A percentile compares a stretch with the other conserved stretches of the same genome.
Evolutionary conservation across 2,888 invertebrate genomes (phyloP).

Genomic region (Tribolium freemani): DNA sequence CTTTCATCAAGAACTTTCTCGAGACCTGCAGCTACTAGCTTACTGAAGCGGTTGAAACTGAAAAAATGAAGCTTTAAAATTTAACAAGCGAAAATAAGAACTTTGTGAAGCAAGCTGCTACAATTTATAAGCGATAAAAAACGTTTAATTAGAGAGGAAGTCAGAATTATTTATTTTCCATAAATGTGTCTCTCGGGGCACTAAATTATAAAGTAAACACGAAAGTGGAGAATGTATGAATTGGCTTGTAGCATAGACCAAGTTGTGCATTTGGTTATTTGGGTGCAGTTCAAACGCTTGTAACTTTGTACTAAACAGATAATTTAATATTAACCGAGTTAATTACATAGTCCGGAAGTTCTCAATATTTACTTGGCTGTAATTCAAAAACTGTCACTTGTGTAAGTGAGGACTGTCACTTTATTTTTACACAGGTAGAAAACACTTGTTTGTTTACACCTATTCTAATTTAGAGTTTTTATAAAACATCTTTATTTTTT

Average conservation of each 20-base stretch:
- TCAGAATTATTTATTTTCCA: background rate
- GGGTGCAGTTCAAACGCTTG: background rate
- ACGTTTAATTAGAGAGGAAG: background rate
- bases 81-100: background rate
- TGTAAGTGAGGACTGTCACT: background rate
- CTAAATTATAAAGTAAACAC: background rate
- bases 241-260: too few relatives aligned
- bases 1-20: background rate
- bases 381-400: background rate
- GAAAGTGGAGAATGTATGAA: too few relatives aligned
- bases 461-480: background rate
- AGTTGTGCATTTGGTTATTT: background rate
- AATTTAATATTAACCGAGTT: constrained; percentile 2
- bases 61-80: background rate
- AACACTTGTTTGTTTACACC: background rate
- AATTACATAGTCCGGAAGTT: constrained; percentile 10
- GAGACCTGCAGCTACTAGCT: background rate
- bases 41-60: background rate
- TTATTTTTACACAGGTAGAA: background rate
- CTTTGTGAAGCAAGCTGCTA: background rate
- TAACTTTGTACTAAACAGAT: background rate
- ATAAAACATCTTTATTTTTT: background rate
- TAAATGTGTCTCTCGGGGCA: background rate
- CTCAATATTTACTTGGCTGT: constrained; percentile 4
- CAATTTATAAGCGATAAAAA: background rate